Base-by-base conservation (phyloP, 1,140 invertebrate genomes). In the Panonychus citri region DNA sequence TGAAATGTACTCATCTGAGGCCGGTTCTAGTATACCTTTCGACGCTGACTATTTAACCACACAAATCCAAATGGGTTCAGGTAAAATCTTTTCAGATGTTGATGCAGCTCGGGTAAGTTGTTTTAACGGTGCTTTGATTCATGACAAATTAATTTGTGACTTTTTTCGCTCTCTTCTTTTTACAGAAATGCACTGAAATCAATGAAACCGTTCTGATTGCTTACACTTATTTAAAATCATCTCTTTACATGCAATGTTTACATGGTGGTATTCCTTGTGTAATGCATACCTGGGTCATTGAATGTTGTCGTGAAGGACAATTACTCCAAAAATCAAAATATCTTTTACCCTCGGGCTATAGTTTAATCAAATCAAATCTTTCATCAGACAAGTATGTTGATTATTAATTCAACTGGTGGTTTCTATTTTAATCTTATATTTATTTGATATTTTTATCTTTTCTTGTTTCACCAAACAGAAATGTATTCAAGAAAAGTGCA, bases 211-310 rank as follows among this genome's bases (percentile, higher is more conserved):
- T 63, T 52, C 53, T 71, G 27, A 59, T 72, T 30, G 67, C 70
- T 15, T 61, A 66, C 59, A 62, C 63, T 12, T 65, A 67, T 58
- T 65, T 67, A 46, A 54, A 67, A 28, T 70, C 70, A 8, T 55
- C 69, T 17, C 71, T 72, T 56, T 73, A 70, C 57, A 61, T 73
- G 17, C 65, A 70, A 59, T 67, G 64, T 60, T 60, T 73, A 52
- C 68, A 70, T 27, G 65, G 64, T 39, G 65, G 65, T 21, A 62
- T 71, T 30, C 64, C 64, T 3, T 70, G 68, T 58, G 60, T 71
- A 8, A 70, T 65, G 12, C 67, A 71, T 63, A 55, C 64, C 15
- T 73, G 70, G 70, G 62, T 73, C 13, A 57, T 63, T 27, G 62
- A 70, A 42, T 68, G 64, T 19, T 67, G 63, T 55, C 21, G 48